Conservation (phyloP, 2,888 invertebrate species). For the Salpingus planirostris region DNA sequence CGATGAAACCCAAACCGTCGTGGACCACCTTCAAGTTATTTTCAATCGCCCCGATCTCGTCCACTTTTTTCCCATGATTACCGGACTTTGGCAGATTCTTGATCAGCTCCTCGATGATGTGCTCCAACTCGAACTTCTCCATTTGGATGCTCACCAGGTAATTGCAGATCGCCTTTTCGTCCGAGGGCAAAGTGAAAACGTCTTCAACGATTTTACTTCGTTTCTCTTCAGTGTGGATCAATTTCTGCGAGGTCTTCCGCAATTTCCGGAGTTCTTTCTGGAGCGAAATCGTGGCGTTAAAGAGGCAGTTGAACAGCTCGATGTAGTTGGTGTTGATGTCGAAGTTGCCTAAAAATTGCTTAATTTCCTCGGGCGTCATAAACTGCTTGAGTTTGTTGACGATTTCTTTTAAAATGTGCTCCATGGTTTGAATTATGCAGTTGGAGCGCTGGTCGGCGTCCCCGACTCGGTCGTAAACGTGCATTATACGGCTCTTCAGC, state of each 20-base stretch:
- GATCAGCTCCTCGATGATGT: slow-evolving; percentile 23
- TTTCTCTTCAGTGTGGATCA: slow-evolving; percentile 32
- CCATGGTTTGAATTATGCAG: slow-evolving; percentile 18
- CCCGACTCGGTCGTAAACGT: slow-evolving; percentile 24
- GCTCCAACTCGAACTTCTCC: slow-evolving; percentile 29
- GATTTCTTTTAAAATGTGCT: slow-evolving; percentile 24
- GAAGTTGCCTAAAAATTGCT: slow-evolving; percentile 17
- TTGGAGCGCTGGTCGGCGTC: slow-evolving; percentile 14
- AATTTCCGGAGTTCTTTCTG: slow-evolving; percentile 25
- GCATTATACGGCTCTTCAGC: slow-evolving; percentile 25
- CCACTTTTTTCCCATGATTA: slow-evolving; percentile 7
- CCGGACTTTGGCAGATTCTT: slow-evolving; percentile 18
- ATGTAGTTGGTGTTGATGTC: slow-evolving; percentile 18
- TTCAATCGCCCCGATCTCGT: slow-evolving; percentile 22
- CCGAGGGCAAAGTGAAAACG: slow-evolving; percentile 29
- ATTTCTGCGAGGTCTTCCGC: slow-evolving; percentile 26
- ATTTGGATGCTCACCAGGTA: slow-evolving; percentile 27
- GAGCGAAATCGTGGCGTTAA: slow-evolving; percentile 22
- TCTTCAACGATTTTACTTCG: slow-evolving; percentile 31
- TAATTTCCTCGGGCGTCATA: slow-evolving; percentile 14
- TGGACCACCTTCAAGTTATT: slow-evolving; percentile 21
- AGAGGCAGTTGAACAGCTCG: slow-evolving; percentile 24
- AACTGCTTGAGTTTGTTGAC: slow-evolving; percentile 21
- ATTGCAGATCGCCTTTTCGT: slow-evolving; percentile 27
- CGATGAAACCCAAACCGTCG: slow-evolving; percentile 16